A percentile compares a stretch with the other conserved stretches of the same genome.
These are phyloP conservation scores for Drosophila algonquin DNA, from an alignment of 2,888 invertebrate species.

Conservation along the genomic window DNA sequence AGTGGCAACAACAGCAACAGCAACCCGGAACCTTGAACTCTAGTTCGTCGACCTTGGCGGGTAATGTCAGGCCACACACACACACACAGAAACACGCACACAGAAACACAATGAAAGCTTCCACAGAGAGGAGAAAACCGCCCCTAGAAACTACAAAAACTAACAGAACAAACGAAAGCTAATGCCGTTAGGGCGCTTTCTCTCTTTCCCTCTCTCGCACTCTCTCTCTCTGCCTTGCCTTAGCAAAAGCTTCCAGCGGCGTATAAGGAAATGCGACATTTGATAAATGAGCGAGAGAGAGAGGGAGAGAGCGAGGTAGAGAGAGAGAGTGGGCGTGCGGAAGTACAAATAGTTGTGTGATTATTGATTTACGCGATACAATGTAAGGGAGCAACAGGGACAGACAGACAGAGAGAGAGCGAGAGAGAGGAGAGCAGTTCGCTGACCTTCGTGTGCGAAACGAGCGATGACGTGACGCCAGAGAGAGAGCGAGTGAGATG, in stretches of 20 bases:
- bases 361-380: conserved; percentile 66
- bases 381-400: neutral
- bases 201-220: conserved; percentile 18
- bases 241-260: conserved; percentile 63
- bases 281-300: neutral
- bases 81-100: conserved; percentile 9
- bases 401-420: neutral
- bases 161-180: conserved; percentile 38
- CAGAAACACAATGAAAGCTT: conserved; percentile 10
- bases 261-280: conserved; percentile 56
- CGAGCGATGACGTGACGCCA: conserved; percentile 36
- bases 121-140: conserved; percentile 27
- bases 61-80: conserved; percentile 76
- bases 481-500: conserved; percentile 26
- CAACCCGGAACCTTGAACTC: conserved; percentile 83
- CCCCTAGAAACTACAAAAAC: conserved; percentile 74
- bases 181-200: conserved; percentile 41
- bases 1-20: conserved; percentile 17
- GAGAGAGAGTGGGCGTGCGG: conserved; percentile 58
- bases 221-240: conserved; percentile 1
- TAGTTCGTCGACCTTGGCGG: conserved; percentile 84
- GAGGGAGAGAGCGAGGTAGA: conserved; percentile 1
- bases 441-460: conserved; percentile 81
- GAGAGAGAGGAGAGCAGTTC: conserved; percentile 35
- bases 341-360: conserved; percentile 67